Evolutionary conservation across 2,797 vertebrate species (phyloP), one percentile per base, ranked within the genome.

Genomic region (Anguilla marmorata): DNA sequence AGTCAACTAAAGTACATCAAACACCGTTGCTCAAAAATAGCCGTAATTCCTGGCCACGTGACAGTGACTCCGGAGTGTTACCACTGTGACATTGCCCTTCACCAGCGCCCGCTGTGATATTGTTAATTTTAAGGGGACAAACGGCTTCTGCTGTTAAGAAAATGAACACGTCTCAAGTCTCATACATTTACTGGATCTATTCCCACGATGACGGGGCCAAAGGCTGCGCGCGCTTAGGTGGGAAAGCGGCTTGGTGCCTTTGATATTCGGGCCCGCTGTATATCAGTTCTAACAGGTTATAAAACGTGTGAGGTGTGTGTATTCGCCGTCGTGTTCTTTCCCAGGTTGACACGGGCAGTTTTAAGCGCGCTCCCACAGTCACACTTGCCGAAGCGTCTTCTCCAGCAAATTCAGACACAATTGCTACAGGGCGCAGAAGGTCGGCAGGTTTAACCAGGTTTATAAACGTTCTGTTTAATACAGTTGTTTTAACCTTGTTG

Each of bases 281-380:
- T 85, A 89, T 86, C 85, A 90, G 88, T 87, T 89, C 37, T 89
- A 69, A 90, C 90, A 85, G 89, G 88, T 89, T 86, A 89, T 92
- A 90, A 89, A 89, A 69, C 8, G 21, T 72, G 85, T 50, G 86
- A 89, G 88, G 85, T 92, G 88, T 87, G 69, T 88, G 1, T 85
- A 76, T 41, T 87, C 60, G 16, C 74, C 12, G 16, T 41, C 16
- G 14, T 14, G 30, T 66, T 41, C 3, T 76, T 76, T 76, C 45
- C 80, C 33, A 30, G 58, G 63, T 60, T 72, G 58, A 48, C 79
- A 60, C 56, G 45, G 21, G 11, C 27, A 24, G 21, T 50, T 80
- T 33, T 12, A 37, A 56, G 56, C 37, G 41, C 21, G 27, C 41
- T 84, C 86, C 86, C 86, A 87, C 79, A 66, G 11, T 87, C 56